Base-by-base conservation (phyloP, 2,888 invertebrate species). In the Leucophenga maculata region DNA sequence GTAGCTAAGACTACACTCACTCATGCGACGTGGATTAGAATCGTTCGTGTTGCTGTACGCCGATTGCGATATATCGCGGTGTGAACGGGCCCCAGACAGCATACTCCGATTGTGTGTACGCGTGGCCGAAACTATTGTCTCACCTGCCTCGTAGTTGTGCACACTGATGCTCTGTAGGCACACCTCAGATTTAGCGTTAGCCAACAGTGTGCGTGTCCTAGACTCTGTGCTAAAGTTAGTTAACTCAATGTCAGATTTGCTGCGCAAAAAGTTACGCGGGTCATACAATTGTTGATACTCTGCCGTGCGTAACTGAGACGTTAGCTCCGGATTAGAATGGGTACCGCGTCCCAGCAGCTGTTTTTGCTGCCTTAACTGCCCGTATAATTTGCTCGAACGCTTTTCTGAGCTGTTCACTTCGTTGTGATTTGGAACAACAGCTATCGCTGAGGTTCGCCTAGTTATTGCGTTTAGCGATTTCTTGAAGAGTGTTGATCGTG, bases 161-260 rank as follows among this genome's bases (percentile, higher is more conserved):
- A 85, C 86, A 20, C 87, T 87, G 54, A 89, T 89, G 14, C 87
- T 84, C 69, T 88, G 84, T n/a, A 88, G 68, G 20, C 87, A 88
- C 70, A 89, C 84, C 67, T 88, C 88, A 0, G 88, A 88, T 71
- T 87, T 89, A 26, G 88, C 88, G 80, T 82, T 85, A 55, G 84
- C 78, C 50, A 87, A 72, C 2, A 65, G 54, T 74, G 50, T 52
- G 64, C 1, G 57, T 31, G 9, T 46, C 52, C 72, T 72, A 73
- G 66, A 67, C 71, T 52, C 72, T 70, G 70, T 78, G 20, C 69
- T 78, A 20, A 75, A 79, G 32, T 78, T 76, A 68, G 74, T 76
- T 39, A 87, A 82, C 84, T 88, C 87, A 66, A 84, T 81, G 44
- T 86, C 88, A 0, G 88, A 88, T 70, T 84, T 87, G n/a, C 87